Percentiles rank a stretch among this genome's conserved stretches.
These are phyloP conservation scores for Archocentrus centrarchus DNA, from an alignment of 2,113 vertebrate species.

Conservation along the genomic window DNA sequence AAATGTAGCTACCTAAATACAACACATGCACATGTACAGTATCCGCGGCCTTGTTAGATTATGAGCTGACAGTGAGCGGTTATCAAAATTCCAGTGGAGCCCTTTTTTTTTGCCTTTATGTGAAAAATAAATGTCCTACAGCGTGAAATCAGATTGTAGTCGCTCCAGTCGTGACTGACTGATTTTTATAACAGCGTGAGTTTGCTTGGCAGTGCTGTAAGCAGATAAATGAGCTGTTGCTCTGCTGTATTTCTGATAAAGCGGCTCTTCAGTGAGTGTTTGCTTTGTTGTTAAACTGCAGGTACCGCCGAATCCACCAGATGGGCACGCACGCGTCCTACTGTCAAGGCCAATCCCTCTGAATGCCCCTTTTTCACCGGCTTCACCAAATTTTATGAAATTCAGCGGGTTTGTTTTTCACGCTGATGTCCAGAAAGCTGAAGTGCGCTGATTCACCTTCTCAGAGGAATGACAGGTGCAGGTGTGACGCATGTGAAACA, in stretches of 20 bases:
- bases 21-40: not conserved
- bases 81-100: rapidly evolving
- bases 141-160: not conserved
- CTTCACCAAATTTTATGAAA: not conserved
- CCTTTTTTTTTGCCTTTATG: not conserved
- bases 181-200: not conserved
- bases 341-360: not conserved
- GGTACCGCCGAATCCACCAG: not conserved
- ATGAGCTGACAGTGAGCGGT: not conserved
- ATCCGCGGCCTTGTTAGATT: not conserved
- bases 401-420: not conserved
- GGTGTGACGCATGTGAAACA: not conserved
- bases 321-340: not conserved
- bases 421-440: not conserved
- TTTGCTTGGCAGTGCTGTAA: not conserved
- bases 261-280: not conserved
- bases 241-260: not conserved
- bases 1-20: no score
- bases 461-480: not conserved
- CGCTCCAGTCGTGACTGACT: not conserved
- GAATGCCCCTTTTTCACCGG: not conserved
- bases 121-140: not conserved
- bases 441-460: not conserved
- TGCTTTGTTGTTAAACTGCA: not conserved
- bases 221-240: not conserved